A percentile compares a stretch with the other conserved stretches of the same genome.
These are phyloP conservation scores for Furcifer pardalis DNA, from an alignment of 2,797 vertebrate species.

Conservation along the genomic window DNA sequence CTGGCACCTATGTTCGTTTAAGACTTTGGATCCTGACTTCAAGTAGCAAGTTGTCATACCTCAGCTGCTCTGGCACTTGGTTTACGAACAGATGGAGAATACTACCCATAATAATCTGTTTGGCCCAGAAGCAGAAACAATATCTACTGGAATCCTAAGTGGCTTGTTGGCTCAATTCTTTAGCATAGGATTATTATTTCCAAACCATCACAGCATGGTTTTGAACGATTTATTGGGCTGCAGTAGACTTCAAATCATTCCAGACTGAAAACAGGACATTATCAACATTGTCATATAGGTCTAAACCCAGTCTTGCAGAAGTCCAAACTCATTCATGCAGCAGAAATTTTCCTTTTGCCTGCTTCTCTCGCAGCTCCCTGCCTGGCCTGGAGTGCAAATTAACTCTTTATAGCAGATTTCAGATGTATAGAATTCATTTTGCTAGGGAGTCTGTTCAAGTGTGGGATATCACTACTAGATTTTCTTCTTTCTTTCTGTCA, in stretches of 20 bases:
- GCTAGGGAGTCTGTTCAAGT: too few relatives aligned
- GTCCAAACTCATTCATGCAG: too few relatives aligned
- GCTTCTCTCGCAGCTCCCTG: too few relatives aligned
- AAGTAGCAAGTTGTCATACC: constrained; percentile 62
- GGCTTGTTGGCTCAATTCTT: constrained; percentile 60
- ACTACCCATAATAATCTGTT: constrained; percentile 52
- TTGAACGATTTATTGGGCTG: constrained; percentile 59
- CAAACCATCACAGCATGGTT: constrained; percentile 61
- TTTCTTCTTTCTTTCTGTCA: too few relatives aligned
- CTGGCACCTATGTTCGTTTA: constrained; percentile 33
- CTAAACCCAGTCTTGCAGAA: constrained; percentile 24
- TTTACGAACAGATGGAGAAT: constrained; percentile 69
- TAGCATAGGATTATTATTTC: constrained; percentile 65
- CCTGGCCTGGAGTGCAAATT: too few relatives aligned
- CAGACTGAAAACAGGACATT: constrained; percentile 50
- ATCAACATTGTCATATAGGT: constrained; percentile 2
- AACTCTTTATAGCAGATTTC: too few relatives aligned
- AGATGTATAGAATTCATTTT: too few relatives aligned
- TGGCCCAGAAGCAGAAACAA: constrained; percentile 63
- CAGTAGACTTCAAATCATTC: constrained; percentile 48
- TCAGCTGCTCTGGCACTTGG: constrained; percentile 65
- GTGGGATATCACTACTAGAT: too few relatives aligned
- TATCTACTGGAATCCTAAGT: constrained; percentile 48
- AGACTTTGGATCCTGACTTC: constrained; percentile 56
- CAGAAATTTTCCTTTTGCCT: too few relatives aligned